Percentiles rank a stretch among this genome's conserved stretches.
phyloP scores from a whole-genome alignment of 30 jellyfish, hydroid and myxozoan species.

The Morbakka virulenta region DNA sequence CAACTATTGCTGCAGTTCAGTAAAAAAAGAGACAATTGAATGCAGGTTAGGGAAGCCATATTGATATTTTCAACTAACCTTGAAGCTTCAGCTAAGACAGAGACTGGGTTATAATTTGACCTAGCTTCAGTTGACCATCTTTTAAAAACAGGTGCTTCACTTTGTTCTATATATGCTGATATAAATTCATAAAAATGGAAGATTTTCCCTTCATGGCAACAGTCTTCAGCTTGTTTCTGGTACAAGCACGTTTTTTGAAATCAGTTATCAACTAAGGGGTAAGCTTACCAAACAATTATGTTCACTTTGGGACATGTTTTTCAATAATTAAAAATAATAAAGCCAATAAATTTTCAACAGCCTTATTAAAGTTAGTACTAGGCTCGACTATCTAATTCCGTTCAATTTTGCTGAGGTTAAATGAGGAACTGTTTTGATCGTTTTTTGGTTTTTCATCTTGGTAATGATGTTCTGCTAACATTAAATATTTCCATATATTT shows the following conservation, averaged over 20 bases:
- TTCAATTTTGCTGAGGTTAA: conserved; percentile 30
- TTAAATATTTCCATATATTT: neutral
- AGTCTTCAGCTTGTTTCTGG: conserved; percentile 41
- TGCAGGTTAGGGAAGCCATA: too few relatives aligned
- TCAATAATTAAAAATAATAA: conserved; percentile 7
- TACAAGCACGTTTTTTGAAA: conserved; percentile 16
- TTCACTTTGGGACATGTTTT: conserved; percentile 30
- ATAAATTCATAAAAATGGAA: too few relatives aligned
- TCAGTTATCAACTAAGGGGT: conserved; percentile 30
- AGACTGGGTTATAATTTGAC: too few relatives aligned
- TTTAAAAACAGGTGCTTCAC: too few relatives aligned
- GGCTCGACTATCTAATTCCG: conserved; percentile 61
- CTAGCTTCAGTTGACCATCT: too few relatives aligned
- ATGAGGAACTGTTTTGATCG: conserved; percentile 18
- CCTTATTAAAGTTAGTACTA: conserved; percentile 55
- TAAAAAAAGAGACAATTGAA: too few relatives aligned
- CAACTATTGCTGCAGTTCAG: too few relatives aligned
- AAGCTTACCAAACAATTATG: neutral
- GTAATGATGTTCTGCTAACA: conserved; percentile 13
- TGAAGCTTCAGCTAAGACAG: too few relatives aligned
- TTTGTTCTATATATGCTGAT: too few relatives aligned
- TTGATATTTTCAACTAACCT: too few relatives aligned
- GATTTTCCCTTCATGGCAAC: neutral
- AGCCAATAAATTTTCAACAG: conserved; percentile 48
- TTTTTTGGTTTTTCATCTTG: neutral